Evolutionary conservation across 2,888 invertebrate species (phyloP).

Genomic region (Leptogaster cylindrica): DNA sequence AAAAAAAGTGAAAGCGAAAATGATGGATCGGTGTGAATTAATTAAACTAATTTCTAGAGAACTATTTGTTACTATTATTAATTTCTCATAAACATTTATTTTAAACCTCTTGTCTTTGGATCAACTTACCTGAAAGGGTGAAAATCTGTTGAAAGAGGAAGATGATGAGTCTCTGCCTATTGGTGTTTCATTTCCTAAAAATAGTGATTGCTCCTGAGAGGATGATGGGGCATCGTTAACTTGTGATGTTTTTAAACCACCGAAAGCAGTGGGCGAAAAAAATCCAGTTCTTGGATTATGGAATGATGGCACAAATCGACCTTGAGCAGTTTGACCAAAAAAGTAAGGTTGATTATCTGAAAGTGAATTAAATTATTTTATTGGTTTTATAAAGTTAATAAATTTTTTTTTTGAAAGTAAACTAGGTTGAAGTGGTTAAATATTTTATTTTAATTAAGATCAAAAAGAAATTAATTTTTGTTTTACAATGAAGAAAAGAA

Average conservation of each 20-base stretch:
- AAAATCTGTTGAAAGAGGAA: conserved; percentile 47
- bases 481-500: too few species aligned
- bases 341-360: conserved; percentile 58
- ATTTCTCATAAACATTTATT: too few species aligned
- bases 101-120: too few species aligned
- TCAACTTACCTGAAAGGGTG: conserved; percentile 52
- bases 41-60: too few species aligned
- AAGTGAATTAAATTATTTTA: conserved; percentile 49
- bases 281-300: conserved; percentile 47
- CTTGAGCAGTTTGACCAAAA: conserved; percentile 55
- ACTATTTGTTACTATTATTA: too few species aligned
- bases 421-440: too few species aligned
- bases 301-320: conserved; percentile 60
- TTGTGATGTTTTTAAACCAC: conserved; percentile 27
- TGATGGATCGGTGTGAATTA: too few species aligned
- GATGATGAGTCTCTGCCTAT: conserved; percentile 49
- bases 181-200: conserved; percentile 54
- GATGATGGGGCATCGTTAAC: conserved; percentile 53
- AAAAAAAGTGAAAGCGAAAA: too few species aligned
- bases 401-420: too few species aligned
- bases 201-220: conserved; percentile 59
- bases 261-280: conserved; percentile 40
- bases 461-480: too few species aligned
- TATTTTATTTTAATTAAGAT: too few species aligned
- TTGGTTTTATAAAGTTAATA: too few species aligned